Conservation (phyloP, 2,888 invertebrate species). For the Cheilosia vulpina region DNA sequence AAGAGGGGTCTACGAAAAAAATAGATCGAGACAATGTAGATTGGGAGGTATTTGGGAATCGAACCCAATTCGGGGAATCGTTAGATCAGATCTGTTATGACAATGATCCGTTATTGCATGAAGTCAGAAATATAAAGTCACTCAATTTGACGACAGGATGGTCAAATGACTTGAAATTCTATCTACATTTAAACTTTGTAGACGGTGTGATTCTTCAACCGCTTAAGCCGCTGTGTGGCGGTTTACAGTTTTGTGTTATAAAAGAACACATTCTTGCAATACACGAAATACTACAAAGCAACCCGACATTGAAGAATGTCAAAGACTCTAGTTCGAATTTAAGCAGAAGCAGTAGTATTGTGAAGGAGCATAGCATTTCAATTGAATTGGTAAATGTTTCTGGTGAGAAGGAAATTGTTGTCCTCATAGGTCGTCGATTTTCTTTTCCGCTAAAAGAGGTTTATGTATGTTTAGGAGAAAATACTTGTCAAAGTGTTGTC, state of each 20-base stretch:
- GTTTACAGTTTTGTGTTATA: constrained; percentile 84
- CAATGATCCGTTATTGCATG: constrained; percentile 88
- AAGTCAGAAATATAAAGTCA: constrained; percentile 84
- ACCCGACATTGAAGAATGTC: constrained; percentile 83
- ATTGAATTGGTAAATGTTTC: constrained; percentile 91
- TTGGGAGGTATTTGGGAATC: constrained; percentile 86
- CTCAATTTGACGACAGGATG: constrained; percentile 81
- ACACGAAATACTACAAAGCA: constrained; percentile 87
- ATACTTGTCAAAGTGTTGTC: constrained; percentile 93
- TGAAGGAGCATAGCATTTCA: constrained; percentile 93
- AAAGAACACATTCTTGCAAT: constrained; percentile 84
- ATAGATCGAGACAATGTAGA: constrained; percentile 84
- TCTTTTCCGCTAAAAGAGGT: constrained; percentile 91
- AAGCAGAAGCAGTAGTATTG: constrained; percentile 87
- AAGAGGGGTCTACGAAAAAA: constrained; percentile 64
- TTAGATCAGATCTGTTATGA: constrained; percentile 85
- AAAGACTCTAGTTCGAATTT: neutral
- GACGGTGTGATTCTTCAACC: constrained; percentile 79
- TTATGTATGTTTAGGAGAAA: constrained; percentile 94
- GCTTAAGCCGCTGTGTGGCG: constrained; percentile 83
- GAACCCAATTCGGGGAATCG: constrained; percentile 76
- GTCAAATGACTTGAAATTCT: constrained; percentile 80
- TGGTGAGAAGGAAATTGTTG: constrained; percentile 84
- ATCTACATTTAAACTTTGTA: constrained; percentile 79
- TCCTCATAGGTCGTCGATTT: constrained; percentile 88